Conservation (phyloP, 2,888 invertebrate species). For the Lysandra coridon region DNA sequence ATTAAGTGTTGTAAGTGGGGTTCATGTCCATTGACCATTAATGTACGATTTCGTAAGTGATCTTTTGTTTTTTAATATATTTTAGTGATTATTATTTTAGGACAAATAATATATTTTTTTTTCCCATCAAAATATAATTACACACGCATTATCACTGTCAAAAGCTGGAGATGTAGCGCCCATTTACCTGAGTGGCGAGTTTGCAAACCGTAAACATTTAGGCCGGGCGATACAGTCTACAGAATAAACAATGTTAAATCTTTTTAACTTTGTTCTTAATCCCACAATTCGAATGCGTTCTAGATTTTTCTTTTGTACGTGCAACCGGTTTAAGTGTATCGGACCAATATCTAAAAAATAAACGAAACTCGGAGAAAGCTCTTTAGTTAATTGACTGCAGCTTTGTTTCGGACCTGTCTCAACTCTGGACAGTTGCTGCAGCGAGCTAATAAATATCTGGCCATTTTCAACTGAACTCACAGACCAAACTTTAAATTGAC, state of each 20-base stretch:
- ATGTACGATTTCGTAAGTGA: neutral
- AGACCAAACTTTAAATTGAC: neutral
- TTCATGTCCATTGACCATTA: neutral
- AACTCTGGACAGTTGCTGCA: constrained; percentile 14
- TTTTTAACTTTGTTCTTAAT: neutral
- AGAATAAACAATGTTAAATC: neutral
- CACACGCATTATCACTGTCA: no score
- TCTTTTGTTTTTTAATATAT: neutral
- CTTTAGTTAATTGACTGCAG: constrained; percentile 15
- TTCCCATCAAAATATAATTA: no score
- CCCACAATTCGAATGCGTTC: neutral
- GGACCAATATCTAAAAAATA: neutral
- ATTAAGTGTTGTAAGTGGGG: neutral
- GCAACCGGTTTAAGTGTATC: neutral
- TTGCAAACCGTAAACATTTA: neutral
- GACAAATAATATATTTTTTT: no score
- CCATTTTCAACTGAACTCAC: neutral
- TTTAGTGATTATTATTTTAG: no score
- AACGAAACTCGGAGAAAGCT: constrained; percentile 17
- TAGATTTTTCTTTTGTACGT: neutral
- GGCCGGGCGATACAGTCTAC: neutral
- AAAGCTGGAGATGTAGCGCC: no score
- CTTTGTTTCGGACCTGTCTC: constrained; percentile 18
- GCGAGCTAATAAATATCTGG: neutral
- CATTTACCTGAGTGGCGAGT: no score